These are phyloP conservation scores for Clarias pachynema DNA, from an alignment of 2,797 vertebrate species.

Conservation along the genomic window DNA sequence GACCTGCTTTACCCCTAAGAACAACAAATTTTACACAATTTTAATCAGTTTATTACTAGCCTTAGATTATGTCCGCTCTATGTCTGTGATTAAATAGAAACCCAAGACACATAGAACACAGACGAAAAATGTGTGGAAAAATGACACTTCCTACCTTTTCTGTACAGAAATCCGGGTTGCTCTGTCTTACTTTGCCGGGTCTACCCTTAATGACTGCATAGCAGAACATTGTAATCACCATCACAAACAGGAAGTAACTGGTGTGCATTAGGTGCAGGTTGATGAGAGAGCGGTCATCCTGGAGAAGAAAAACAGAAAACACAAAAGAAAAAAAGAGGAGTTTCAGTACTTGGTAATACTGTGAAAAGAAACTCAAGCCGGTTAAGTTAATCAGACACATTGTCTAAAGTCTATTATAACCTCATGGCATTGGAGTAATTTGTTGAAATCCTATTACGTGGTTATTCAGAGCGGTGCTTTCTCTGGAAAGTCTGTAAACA, in stretches of 20 bases:
- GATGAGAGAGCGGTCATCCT: slow-evolving; percentile 98
- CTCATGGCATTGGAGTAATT: not conserved
- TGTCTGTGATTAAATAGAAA: not conserved
- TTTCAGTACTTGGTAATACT: not conserved
- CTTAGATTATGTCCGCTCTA: not conserved
- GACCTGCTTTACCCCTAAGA: not conserved
- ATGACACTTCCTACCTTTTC: slow-evolving; percentile 84
- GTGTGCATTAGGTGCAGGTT: slow-evolving; percentile 99
- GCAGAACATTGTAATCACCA: slow-evolving; percentile 99
- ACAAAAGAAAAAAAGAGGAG: not conserved
- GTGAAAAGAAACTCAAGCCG: not conserved
- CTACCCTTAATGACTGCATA: slow-evolving; percentile 98
- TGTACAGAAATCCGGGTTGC: slow-evolving; percentile 87
- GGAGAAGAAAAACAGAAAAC: slow-evolving; percentile 38
- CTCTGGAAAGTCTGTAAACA: not conserved
- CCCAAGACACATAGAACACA: not conserved
- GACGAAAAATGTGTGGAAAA: not conserved
- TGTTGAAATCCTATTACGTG: not conserved
- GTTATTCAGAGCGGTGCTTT: not conserved
- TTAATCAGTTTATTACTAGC: not conserved
- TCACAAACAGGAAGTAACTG: slow-evolving; percentile 99
- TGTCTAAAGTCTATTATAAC: not conserved
- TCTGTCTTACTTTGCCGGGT: slow-evolving; percentile 92
- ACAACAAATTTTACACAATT: not conserved
- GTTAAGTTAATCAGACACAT: not conserved